Conservation (phyloP, 2,797 vertebrate genomes). For the Peromyscus attwateri region DNA sequence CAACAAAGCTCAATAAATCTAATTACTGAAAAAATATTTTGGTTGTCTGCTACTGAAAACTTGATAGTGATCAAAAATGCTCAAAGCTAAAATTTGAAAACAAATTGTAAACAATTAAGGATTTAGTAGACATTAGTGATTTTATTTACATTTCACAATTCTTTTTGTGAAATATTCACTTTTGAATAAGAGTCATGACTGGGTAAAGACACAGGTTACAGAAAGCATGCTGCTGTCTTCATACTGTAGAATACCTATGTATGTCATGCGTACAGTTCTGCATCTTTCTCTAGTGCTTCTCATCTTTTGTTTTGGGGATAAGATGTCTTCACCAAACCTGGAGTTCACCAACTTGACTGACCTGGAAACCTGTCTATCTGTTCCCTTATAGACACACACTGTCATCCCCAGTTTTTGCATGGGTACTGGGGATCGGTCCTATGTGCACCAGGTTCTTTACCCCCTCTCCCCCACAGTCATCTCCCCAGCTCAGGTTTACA, state of each 20-base stretch:
- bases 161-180: neutral
- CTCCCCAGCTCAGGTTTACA: neutral
- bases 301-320: neutral
- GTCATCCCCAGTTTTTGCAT: neutral
- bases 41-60: neutral
- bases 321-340: neutral
- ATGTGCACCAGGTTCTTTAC: neutral
- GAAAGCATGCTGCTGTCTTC: neutral
- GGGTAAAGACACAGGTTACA: neutral
- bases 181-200: neutral
- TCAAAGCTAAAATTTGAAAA: slow-evolving; percentile 24
- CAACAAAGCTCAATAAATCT: neutral
- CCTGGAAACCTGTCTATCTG: neutral
- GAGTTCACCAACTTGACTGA: neutral
- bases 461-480: neutral
- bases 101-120: neutral
- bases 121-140: neutral
- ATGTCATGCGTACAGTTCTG: neutral
- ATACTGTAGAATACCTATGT: neutral
- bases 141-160: slow-evolving; percentile 18
- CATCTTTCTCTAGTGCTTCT: neutral
- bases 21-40: neutral
- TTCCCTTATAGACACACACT: neutral
- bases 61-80: neutral
- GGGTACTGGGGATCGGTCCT: neutral